Base-by-base conservation (phyloP, 2,888 invertebrate genomes). In the Entomobrya multifasciata region DNA sequence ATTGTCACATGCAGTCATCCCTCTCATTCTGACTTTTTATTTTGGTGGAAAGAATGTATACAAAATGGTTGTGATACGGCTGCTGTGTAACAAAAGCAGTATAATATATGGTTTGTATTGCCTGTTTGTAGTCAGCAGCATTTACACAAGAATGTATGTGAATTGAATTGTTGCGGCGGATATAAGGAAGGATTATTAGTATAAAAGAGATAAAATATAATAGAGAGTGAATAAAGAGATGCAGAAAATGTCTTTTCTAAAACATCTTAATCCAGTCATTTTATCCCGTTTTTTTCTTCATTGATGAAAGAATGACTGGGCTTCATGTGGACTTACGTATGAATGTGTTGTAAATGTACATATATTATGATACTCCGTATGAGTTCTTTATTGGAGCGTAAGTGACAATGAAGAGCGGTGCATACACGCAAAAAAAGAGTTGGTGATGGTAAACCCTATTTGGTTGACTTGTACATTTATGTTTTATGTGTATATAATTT, bases 1-100 rank as follows among this genome's bases (percentile, higher is more conserved):
- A 85, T 85, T 85, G 85, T 85, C 85, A 85, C 85, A 85, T 85
- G 85, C 85, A 85, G 85, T 85, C 85, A 85, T 85, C 85, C 79
- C 79, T 85, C 85, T 85, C 85, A 78, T 79, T 85, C 72, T 85
- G 70, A 78, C 57, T 72, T 85, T 85, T 85, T 84, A 65, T 85
- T 85, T 78, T 67, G 78, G 70, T 57, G 70, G 70, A 85, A 85
- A 44, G 60, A 60, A 72, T 47, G 60, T 25, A 13, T 30, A 82
- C 57, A 78, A 60, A 76, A 76, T 30, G 17, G 17, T 57, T 10
- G 3, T 52, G 74, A n/a, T 74, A 27, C 17, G n/a, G 30, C 74
- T 36, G 36, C 8, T 36, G 36, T 8, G 8, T 36, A 74, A 22
- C 36, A 55, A 36, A 57, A 57, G 25, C 20, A n/a, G 15, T 41